Evolutionary conservation across 2,888 invertebrate genomes (phyloP).

Genomic region (Chrysina gloriosa): DNA sequence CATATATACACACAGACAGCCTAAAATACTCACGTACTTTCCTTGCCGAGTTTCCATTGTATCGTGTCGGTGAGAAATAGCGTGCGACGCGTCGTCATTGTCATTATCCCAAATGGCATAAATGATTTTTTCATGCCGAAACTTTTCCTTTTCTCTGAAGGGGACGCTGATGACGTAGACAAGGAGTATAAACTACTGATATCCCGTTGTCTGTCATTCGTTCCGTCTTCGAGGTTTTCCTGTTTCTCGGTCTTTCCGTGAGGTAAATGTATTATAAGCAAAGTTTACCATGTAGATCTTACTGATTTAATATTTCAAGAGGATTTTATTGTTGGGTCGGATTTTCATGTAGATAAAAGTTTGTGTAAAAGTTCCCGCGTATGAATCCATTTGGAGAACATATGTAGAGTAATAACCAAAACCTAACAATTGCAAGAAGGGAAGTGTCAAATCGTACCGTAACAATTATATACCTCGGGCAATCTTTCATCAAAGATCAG

Average conservation of each 20-base stretch:
- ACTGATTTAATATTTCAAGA: background rate
- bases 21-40: conserved; percentile 7
- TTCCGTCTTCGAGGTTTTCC: background rate
- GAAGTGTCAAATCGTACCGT: too few species aligned
- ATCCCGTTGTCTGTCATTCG: conserved; percentile 22
- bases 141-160: conserved; percentile 1
- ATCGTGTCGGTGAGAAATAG: conserved; percentile 22
- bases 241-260: background rate
- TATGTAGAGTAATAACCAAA: too few species aligned
- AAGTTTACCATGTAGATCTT: background rate
- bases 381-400: too few species aligned
- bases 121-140: conserved; percentile 28
- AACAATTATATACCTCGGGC: too few species aligned
- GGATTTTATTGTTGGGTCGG: too few species aligned
- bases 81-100: conserved; percentile 24
- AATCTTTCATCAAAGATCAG: too few species aligned
- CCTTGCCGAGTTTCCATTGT: conserved; percentile 14
- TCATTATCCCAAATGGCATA: conserved; percentile 29
- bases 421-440: too few species aligned
- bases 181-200: conserved; percentile 16
- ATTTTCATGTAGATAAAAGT: too few species aligned
- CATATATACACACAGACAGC: background rate
- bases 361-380: too few species aligned
- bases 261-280: conserved; percentile 3
- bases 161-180: conserved; percentile 2